Evolutionary conservation across 2,113 vertebrate species (phyloP).

Genomic region (Scatophagus argus): DNA sequence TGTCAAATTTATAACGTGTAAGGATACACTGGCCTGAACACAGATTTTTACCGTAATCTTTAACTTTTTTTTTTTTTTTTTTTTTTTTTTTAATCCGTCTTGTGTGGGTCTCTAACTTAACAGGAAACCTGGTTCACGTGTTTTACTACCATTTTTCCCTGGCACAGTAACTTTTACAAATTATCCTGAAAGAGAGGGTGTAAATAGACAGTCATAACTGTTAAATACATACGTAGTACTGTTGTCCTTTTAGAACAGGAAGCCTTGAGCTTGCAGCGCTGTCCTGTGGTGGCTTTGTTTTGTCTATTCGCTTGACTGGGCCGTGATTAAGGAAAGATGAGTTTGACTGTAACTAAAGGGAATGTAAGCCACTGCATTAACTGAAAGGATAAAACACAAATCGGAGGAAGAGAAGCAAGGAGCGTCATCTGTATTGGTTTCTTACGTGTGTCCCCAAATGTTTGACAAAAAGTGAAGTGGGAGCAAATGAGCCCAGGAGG

Average conservation of each 20-base stretch:
- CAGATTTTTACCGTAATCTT: background rate
- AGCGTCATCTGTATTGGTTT: background rate
- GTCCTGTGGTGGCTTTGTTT: conserved; percentile 10
- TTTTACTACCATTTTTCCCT: background rate
- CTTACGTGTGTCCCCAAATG: background rate
- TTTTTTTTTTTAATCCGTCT: background rate
- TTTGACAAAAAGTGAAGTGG: background rate
- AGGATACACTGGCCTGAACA: background rate
- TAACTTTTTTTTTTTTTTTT: background rate
- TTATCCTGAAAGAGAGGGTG: background rate
- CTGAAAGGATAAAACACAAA: background rate
- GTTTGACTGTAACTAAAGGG: background rate
- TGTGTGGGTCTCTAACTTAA: background rate
- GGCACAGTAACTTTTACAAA: background rate
- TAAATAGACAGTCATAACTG: background rate
- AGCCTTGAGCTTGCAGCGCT: background rate
- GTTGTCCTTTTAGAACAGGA: background rate
- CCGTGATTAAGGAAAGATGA: conserved; percentile 2
- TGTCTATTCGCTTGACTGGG: background rate
- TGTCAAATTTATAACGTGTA: no score
- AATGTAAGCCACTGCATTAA: background rate
- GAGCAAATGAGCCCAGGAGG: background rate
- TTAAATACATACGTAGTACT: background rate
- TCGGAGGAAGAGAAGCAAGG: background rate
- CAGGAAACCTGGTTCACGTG: background rate